Base-by-base conservation (phyloP, 2,797 vertebrate species). In the Malurus leucopterus region DNA sequence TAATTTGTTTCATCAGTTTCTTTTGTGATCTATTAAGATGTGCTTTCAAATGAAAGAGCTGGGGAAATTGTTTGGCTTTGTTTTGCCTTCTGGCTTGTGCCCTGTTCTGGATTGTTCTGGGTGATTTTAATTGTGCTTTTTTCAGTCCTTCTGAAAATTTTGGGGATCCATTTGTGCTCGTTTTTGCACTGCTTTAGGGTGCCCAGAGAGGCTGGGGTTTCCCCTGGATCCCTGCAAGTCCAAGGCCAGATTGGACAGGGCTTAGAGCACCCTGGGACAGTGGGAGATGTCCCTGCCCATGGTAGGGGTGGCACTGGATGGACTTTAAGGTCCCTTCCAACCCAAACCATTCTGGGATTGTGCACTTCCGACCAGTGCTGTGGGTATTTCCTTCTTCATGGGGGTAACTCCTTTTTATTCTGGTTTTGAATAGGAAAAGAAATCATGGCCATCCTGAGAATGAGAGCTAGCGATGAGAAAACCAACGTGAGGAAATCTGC, bases 401-500 rank as follows among this genome's bases (percentile, higher is more conserved):
- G 54, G 5, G 1, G 1, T 81, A 69, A 87, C 32, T 75, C 68
- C n/a, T 92, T 75, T 46, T 84, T 57, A 2, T 41, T 2, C 1
- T 3, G n/a, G 5, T 38, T 75, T 50, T 61, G 55, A 23, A 29
- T 92, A 99, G 99, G 96, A 38, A 98, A 96, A 61, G 97, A 98
- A 74, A 95, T 98, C 50, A 88, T 99, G 96, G 88, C 93, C 69
- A 96, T 98, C 86, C 97, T 99, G 63, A 97, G 98, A 44, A 90
- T 69, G 24, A 98, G 98, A 65, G 96, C 98, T 2, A 91, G 94
- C 30, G 98, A 99, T 74, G 96, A 98, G 51, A 99, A 98, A 94
- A 97, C 94, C 38, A 98, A 97, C 0, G 98, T 99, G 80, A 97
- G 99, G 95, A 99, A 98, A 93, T 98, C 98, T 7, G 99, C 99